A percentile compares a stretch with the other conserved stretches of the same genome.
Conservation (phyloP, 1,140 invertebrate species). For the Archivesica marissinica region DNA sequence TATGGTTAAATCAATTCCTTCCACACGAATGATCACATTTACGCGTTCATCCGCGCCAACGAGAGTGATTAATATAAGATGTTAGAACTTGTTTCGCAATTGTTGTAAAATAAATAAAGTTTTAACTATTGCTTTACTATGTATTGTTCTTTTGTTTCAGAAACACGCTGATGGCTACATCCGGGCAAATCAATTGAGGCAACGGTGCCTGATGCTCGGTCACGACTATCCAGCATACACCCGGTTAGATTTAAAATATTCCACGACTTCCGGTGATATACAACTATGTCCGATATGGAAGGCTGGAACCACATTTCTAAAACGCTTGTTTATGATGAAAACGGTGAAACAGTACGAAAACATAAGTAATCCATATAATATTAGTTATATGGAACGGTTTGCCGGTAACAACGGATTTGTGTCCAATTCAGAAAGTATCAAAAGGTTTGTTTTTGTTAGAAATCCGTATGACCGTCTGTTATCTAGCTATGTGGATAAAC, state of each 20-base stretch:
- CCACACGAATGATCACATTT: no score
- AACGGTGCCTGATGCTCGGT: neutral
- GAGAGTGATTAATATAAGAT: no score
- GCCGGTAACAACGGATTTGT: neutral
- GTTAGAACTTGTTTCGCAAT: no score
- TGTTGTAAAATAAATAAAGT: no score
- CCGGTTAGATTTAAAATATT: neutral
- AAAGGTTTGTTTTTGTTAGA: slow-evolving; percentile 49
- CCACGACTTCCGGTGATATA: neutral
- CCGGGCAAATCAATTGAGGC: neutral
- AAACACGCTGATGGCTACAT: neutral
- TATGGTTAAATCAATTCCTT: no score
- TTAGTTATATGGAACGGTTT: slow-evolving; percentile 20
- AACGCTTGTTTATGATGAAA: slow-evolving; percentile 38
- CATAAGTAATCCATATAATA: slow-evolving; percentile 27
- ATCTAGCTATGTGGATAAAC: slow-evolving; percentile 51
- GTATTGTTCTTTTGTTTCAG: neutral
- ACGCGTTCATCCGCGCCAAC: no score
- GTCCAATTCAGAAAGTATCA: neutral
- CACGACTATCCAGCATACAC: neutral
- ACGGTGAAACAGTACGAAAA: neutral
- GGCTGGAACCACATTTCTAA: slow-evolving; percentile 41
- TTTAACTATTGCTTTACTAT: no score
- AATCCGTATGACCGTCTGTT: slow-evolving; percentile 46
- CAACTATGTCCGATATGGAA: slow-evolving; percentile 40